Evolutionary conservation across 2,113 vertebrate species (phyloP).

Genomic region (Donacobius atricapilla): DNA sequence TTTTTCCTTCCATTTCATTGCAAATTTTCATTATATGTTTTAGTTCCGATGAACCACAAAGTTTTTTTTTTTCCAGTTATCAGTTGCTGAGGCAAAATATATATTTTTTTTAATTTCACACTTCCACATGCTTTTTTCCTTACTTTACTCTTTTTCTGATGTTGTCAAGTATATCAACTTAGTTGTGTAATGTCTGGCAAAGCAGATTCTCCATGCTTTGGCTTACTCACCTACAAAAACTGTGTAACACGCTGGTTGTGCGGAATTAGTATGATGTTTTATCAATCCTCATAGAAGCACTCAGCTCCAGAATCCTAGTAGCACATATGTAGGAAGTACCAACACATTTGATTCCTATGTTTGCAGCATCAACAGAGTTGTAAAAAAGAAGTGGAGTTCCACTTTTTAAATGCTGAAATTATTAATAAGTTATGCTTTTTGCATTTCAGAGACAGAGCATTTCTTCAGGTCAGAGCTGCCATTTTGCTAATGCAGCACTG

Average conservation of each 20-base stretch:
- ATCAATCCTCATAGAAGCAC: neutral
- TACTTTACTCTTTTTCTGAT: neutral
- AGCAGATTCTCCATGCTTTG: constrained; percentile 26
- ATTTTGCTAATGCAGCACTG: constrained; percentile 10
- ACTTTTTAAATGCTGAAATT: neutral
- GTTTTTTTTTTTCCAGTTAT: neutral
- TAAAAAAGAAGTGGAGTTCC: neutral
- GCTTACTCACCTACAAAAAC: constrained; percentile 8
- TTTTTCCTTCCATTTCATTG: neutral
- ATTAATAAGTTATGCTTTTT: neutral
- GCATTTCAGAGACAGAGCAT: neutral
- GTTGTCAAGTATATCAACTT: constrained; percentile 9
- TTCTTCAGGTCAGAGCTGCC: neutral
- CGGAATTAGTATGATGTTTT: constrained; percentile 13
- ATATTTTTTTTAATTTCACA: neutral
- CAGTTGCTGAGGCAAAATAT: neutral
- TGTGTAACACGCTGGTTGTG: neutral
- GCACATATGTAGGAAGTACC: neutral
- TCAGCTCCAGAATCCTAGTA: neutral
- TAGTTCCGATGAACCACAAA: neutral
- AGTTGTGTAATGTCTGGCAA: neutral
- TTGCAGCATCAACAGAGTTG: neutral
- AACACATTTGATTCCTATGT: neutral
- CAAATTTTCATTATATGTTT: neutral
- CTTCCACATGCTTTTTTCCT: constrained; percentile 2